Evolutionary conservation across 2,888 invertebrate genomes (phyloP).

Genomic region (Nephrotoma flavescens): DNA sequence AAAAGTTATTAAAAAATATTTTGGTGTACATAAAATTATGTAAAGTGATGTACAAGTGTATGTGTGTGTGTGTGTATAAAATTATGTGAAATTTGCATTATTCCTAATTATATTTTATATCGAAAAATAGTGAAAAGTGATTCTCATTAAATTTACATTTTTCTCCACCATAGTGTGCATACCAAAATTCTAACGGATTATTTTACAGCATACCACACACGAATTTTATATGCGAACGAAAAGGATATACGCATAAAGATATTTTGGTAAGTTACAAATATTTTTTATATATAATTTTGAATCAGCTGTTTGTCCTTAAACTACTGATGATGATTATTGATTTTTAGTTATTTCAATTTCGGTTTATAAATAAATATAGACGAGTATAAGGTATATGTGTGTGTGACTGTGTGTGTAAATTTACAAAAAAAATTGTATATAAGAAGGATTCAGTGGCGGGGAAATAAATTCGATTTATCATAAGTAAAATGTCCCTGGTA

Average conservation of each 20-base stretch:
- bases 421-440: background rate
- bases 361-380: background rate
- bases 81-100: background rate
- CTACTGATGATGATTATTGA: background rate
- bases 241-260: background rate
- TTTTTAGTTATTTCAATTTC: background rate
- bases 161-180: background rate
- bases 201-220: background rate
- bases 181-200: background rate
- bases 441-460: background rate
- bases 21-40: background rate
- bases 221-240: background rate
- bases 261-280: background rate
- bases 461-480: background rate
- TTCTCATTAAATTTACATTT: background rate
- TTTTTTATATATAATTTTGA: background rate
- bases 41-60: background rate
- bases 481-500: background rate
- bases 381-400: background rate
- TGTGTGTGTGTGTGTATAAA: background rate
- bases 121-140: background rate
- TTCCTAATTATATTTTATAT: background rate
- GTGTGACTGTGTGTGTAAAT: background rate
- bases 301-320: background rate
- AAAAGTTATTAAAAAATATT: background rate